Evolutionary conservation across 2,113 vertebrate species (phyloP).

Genomic region (Pungitius pungitius): DNA sequence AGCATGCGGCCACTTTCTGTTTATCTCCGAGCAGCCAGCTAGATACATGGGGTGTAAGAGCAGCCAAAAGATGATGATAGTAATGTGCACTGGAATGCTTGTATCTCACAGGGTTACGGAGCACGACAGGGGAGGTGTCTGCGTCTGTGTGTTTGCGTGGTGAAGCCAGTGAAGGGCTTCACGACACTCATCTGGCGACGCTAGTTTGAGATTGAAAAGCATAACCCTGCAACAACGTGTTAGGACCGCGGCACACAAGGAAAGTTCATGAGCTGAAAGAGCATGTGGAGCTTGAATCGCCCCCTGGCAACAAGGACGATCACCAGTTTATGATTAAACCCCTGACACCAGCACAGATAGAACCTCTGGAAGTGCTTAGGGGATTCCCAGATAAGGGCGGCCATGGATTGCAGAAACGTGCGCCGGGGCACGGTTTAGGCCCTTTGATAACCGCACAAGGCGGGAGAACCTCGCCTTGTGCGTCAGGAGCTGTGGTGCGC

Average conservation of each 20-base stretch:
- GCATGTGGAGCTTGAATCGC: slow-evolving; percentile 33
- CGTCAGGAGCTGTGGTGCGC: slow-evolving; percentile 26
- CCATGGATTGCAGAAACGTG: slow-evolving; percentile 61
- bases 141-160: slow-evolving; percentile 13
- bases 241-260: not conserved
- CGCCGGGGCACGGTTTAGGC: slow-evolving; percentile 34
- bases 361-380: slow-evolving; percentile 69
- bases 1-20: slow-evolving; percentile 42
- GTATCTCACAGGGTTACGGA: slow-evolving; percentile 36
- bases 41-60: slow-evolving; percentile 57
- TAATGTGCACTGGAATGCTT: slow-evolving; percentile 39
- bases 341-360: slow-evolving; percentile 42
- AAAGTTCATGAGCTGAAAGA: slow-evolving; percentile 3
- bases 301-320: slow-evolving; percentile 5
- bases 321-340: slow-evolving; percentile 62
- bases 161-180: slow-evolving; percentile 4
- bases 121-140: not conserved
- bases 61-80: slow-evolving; percentile 59
- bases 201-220: slow-evolving; percentile 2
- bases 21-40: slow-evolving; percentile 56
- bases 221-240: not conserved
- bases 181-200: slow-evolving; percentile 4
- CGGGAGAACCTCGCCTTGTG: slow-evolving; percentile 32
- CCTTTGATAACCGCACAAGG: slow-evolving; percentile 61
- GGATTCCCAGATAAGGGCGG: slow-evolving; percentile 50